These are phyloP conservation scores for Himalopsyche tibetana DNA, from an alignment of 2,888 invertebrate species.

Conservation along the genomic window DNA sequence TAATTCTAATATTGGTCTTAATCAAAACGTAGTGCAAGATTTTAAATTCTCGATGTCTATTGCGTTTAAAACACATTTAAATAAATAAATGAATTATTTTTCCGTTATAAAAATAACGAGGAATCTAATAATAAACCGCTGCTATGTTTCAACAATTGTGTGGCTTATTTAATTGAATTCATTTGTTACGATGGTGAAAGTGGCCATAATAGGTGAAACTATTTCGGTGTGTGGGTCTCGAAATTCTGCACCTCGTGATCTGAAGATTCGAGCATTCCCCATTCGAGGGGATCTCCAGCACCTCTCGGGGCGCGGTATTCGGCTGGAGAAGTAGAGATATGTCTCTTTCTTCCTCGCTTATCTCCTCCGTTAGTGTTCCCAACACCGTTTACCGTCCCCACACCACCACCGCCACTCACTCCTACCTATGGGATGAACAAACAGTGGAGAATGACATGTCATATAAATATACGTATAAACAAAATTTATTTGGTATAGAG, in stretches of 20 bases:
- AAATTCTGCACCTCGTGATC: conserved; percentile 69
- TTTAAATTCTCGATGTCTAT: too few species aligned
- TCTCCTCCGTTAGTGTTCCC: conserved; percentile 68
- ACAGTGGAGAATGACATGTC: conserved; percentile 8
- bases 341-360: conserved; percentile 72
- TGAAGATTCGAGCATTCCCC: conserved; percentile 70
- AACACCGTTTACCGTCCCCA: conserved; percentile 23
- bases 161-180: too few species aligned
- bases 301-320: conserved; percentile 69
- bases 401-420: conserved; percentile 27
- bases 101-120: too few species aligned
- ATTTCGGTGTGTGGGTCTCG: conserved; percentile 26
- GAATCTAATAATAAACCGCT: too few species aligned
- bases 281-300: conserved; percentile 69
- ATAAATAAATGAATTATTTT: too few species aligned
- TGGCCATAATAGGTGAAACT: not conserved
- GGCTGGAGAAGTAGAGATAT: conserved; percentile 68
- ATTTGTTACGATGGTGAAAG: not conserved
- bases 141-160: too few species aligned
- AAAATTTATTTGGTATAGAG: too few species aligned
- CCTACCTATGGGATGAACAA: conserved; percentile 38
- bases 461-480: not conserved
- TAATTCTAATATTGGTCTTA: not conserved
- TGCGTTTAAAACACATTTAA: too few species aligned
- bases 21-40: too few species aligned